These are phyloP conservation scores for Lepisosteus osseus DNA, from an alignment of 2,113 vertebrate species.

Conservation along the genomic window DNA sequence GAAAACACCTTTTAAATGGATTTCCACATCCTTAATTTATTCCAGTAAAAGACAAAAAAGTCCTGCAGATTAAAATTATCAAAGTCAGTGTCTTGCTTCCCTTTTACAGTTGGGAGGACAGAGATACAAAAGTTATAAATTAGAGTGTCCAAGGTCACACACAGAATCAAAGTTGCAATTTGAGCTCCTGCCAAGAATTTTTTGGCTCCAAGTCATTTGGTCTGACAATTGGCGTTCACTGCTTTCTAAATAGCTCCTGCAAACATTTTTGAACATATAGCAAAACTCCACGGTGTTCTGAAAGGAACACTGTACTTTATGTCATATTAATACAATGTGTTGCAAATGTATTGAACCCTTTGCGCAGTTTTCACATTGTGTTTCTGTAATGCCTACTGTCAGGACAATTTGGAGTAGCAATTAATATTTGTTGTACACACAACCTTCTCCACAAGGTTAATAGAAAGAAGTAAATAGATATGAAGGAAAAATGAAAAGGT, in stretches of 20 bases:
- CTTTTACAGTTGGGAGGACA: neutral
- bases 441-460: no score
- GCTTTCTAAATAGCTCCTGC: neutral
- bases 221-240: neutral
- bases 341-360: no score
- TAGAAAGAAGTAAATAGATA: no score
- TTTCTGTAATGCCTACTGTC: no score
- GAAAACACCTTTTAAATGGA: neutral
- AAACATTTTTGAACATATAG: no score
- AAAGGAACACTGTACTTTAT: no score
- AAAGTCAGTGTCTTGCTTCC: neutral
- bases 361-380: no score
- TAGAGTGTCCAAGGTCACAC: neutral
- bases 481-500: no score
- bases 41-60: neutral
- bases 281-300: no score
- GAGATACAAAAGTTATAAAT: neutral
- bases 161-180: neutral
- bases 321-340: no score
- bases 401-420: no score
- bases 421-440: no score
- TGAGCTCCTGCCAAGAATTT: neutral
- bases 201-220: neutral
- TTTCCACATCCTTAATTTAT: conserved; percentile 7
- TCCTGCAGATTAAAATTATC: neutral